These are phyloP conservation scores for Oasisia sp. DNA, from an alignment of 2,888 invertebrate genomes.

Conservation along the genomic window DNA sequence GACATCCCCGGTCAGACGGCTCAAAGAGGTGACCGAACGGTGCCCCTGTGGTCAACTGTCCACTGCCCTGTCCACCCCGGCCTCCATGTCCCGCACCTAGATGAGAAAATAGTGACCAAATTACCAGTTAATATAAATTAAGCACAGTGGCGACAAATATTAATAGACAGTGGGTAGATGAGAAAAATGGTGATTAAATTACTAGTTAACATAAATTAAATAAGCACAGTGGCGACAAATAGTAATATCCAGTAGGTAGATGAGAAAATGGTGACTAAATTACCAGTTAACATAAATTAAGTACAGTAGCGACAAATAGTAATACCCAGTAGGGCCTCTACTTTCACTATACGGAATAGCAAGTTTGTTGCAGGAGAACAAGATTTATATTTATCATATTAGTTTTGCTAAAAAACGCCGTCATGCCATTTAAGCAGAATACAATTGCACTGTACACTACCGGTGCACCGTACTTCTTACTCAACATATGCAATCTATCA, in stretches of 20 bases:
- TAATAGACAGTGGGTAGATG: constrained; percentile 52
- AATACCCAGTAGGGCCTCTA: constrained; percentile 55
- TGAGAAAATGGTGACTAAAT: background rate
- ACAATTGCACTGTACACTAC: background rate
- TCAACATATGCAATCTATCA: background rate
- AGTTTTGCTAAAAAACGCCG: too few species aligned
- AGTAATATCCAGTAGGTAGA: constrained; percentile 51
- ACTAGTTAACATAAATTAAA: background rate
- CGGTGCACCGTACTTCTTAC: background rate
- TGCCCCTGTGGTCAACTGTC: constrained; percentile 41
- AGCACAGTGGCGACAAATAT: background rate
- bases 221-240: too few species aligned
- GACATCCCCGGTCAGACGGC: constrained; percentile 46
- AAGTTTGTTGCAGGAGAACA: too few species aligned
- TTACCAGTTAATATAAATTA: background rate
- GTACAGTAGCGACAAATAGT: constrained; percentile 19
- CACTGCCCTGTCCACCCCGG: constrained; percentile 46
- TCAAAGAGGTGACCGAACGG: constrained; percentile 46
- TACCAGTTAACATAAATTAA: background rate
- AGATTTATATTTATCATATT: too few species aligned
- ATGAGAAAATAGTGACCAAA: background rate
- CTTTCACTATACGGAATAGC: too few species aligned
- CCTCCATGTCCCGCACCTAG: constrained; percentile 55
- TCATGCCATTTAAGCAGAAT: background rate
- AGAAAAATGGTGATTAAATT: background rate